Evolutionary conservation across 2,113 vertebrate species (phyloP).

Genomic region (Dasyornis broadbenti): DNA sequence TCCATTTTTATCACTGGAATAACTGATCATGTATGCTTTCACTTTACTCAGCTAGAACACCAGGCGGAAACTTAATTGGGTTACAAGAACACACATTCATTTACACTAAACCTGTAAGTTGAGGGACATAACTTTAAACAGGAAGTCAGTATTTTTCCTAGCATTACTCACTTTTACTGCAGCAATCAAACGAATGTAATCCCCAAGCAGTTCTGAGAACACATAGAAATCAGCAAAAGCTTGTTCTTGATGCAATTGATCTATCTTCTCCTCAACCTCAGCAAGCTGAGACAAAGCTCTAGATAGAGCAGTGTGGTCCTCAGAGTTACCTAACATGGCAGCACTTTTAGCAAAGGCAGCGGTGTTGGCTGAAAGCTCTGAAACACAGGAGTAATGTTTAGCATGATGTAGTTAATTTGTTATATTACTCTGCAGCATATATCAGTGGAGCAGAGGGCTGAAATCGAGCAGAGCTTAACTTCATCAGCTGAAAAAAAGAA

Average conservation of each 20-base stretch:
- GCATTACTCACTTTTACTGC: slow-evolving; percentile 85
- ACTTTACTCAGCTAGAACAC: neutral
- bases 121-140: neutral
- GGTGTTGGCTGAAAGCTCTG: slow-evolving; percentile 94
- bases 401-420: neutral
- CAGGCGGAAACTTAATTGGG: neutral
- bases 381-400: slow-evolving; percentile 19
- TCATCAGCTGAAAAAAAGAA: neutral
- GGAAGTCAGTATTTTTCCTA: neutral
- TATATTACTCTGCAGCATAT: neutral
- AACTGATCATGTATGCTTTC: neutral
- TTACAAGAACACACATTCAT: neutral
- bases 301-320: slow-evolving; percentile 96
- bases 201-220: slow-evolving; percentile 92
- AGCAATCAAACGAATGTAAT: slow-evolving; percentile 93
- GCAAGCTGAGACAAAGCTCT: slow-evolving; percentile 95
- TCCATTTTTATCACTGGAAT: neutral
- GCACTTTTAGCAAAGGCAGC: slow-evolving; percentile 96
- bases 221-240: slow-evolving; percentile 93
- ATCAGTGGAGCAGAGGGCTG: neutral
- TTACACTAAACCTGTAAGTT: neutral
- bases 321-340: slow-evolving; percentile 97
- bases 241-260: slow-evolving; percentile 95
- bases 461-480: neutral
- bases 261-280: slow-evolving; percentile 98